Percentiles rank a stretch among this genome's conserved stretches.
Conservation (phyloP, 2,888 invertebrate species). For the Drosophila meridionalis region DNA sequence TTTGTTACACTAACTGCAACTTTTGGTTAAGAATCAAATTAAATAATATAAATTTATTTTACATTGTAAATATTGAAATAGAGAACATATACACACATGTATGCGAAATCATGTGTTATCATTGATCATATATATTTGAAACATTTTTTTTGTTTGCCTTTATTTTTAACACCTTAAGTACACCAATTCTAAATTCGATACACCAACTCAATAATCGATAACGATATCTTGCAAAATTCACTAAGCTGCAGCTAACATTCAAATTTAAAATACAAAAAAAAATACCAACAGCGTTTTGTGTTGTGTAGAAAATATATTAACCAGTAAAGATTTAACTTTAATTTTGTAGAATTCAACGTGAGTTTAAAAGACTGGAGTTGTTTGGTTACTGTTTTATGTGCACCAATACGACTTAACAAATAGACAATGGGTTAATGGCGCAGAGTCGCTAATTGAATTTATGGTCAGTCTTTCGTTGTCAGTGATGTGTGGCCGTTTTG, state of each 20-base stretch:
- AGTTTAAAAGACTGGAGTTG: constrained; percentile 35
- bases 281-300: neutral
- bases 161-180: neutral
- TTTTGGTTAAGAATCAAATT: neutral
- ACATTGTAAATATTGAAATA: neutral
- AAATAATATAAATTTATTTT: neutral
- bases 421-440: constrained; percentile 29
- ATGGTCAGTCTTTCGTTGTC: constrained; percentile 47
- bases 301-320: constrained; percentile 42
- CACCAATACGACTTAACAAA: constrained; percentile 46
- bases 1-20: neutral
- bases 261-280: neutral
- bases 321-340: constrained; percentile 46
- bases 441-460: constrained; percentile 29
- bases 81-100: neutral
- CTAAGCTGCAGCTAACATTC: neutral
- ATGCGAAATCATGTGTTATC: neutral
- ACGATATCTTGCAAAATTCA: neutral
- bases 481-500: constrained; percentile 21
- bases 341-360: constrained; percentile 33
- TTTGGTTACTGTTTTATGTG: constrained; percentile 27
- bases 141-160: neutral
- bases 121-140: neutral
- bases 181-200: neutral
- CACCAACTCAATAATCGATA: neutral